A percentile compares a stretch with the other conserved stretches of the same genome.
Conservation (phyloP, 2,797 vertebrate genomes). For the Trematomus bernacchii region DNA sequence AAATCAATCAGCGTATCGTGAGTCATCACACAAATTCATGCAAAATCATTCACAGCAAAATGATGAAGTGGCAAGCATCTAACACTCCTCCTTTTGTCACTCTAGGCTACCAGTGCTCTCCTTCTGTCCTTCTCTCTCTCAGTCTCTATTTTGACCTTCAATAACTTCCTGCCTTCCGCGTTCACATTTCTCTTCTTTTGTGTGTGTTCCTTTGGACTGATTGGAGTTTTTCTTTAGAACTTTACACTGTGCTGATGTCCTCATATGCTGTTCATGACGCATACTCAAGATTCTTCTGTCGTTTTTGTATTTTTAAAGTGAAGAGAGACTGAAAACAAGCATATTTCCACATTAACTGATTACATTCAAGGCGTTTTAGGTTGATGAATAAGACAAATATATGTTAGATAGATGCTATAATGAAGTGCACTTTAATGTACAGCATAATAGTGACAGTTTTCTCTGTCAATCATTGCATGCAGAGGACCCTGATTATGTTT, state of each 20-base stretch:
- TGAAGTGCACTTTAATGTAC: background rate
- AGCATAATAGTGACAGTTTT: background rate
- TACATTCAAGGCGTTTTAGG: slow-evolving; percentile 5
- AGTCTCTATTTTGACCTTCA: slow-evolving; percentile 53
- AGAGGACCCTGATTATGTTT: slow-evolving; percentile 28
- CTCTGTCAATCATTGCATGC: background rate
- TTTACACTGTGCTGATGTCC: slow-evolving; percentile 7
- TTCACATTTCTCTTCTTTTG: slow-evolving; percentile 16
- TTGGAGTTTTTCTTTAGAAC: background rate
- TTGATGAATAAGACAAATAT: background rate
- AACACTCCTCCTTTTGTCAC: slow-evolving; percentile 73
- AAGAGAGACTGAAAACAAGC: slow-evolving; percentile 11
- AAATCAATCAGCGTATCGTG: slow-evolving; percentile 70
- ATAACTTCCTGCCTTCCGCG: slow-evolving; percentile 29
- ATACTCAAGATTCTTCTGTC: background rate
- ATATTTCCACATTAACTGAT: slow-evolving; percentile 7
- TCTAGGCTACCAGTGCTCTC: slow-evolving; percentile 67
- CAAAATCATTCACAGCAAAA: slow-evolving; percentile 81
- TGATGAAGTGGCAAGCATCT: slow-evolving; percentile 66
- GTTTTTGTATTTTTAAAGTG: background rate
- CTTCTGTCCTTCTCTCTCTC: slow-evolving; percentile 54
- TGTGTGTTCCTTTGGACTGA: slow-evolving; percentile 7
- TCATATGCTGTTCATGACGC: slow-evolving; percentile 6
- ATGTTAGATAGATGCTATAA: background rate
- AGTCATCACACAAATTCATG: slow-evolving; percentile 81